These are phyloP conservation scores for Entomobrya multifasciata DNA, from an alignment of 2,888 invertebrate genomes.

Conservation along the genomic window DNA sequence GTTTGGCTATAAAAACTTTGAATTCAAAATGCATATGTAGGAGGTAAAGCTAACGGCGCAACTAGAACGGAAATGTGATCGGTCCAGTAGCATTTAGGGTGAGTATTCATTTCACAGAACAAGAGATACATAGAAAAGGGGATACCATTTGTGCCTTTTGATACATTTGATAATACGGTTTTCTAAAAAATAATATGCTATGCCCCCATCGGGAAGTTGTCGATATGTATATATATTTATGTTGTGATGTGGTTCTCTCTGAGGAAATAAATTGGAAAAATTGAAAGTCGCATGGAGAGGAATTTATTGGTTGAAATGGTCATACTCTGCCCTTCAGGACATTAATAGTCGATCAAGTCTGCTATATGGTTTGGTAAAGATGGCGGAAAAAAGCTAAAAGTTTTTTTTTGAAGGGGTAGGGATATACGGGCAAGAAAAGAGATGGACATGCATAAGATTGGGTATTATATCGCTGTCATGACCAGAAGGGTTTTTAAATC, in stretches of 20 bases:
- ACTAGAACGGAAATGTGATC: constrained; percentile 57
- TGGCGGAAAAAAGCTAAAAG: constrained; percentile 12
- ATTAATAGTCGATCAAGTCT: constrained; percentile 55
- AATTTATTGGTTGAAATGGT: constrained; percentile 65
- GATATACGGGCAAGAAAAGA: too few species aligned
- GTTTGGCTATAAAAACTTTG: too few species aligned
- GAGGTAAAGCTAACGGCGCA: background rate
- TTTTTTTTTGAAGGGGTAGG: background rate
- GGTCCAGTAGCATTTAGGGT: constrained; percentile 7
- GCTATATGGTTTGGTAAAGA: background rate
- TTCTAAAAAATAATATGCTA: too few species aligned
- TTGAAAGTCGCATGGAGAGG: constrained; percentile 66
- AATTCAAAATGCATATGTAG: too few species aligned
- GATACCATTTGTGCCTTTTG: too few species aligned
- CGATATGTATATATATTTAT: background rate
- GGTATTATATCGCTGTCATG: constrained; percentile 10
- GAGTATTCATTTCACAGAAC: constrained; percentile 40
- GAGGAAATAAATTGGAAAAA: constrained; percentile 67
- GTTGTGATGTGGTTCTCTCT: constrained; percentile 32
- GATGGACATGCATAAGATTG: constrained; percentile 4
- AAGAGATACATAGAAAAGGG: constrained; percentile 14
- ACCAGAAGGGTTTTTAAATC: constrained; percentile 50
- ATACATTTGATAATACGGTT: too few species aligned
- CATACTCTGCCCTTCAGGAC: constrained; percentile 60
- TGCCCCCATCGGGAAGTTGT: background rate